Conservation (phyloP, 64 coral and sea anemone species). For the Catalaphyllia jardinei region DNA sequence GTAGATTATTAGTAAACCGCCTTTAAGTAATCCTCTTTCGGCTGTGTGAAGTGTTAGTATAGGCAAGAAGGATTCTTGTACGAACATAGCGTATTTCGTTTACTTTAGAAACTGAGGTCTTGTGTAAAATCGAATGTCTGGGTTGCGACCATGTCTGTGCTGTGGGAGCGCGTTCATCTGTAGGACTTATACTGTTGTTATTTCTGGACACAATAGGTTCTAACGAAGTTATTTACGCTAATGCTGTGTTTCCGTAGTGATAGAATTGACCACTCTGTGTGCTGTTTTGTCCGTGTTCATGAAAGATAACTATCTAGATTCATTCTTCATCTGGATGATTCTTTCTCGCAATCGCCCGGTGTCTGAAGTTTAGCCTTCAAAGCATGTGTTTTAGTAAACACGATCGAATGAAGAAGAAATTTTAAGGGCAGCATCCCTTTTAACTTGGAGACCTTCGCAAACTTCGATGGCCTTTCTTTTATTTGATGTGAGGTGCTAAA, state of each 20-base stretch:
- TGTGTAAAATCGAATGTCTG: not conserved
- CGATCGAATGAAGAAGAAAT: not conserved
- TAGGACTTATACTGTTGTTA: not conserved
- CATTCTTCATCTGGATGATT: not conserved
- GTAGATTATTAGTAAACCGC: not conserved
- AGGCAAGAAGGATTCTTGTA: not conserved
- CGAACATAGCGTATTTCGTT: not conserved
- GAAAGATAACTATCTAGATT: not conserved
- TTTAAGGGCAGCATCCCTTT: not conserved
- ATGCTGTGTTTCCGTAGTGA: not conserved
- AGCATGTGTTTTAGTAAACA: not conserved
- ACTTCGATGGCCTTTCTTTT: not conserved
- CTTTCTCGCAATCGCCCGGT: not conserved
- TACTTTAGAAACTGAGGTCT: not conserved
- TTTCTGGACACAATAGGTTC: constrained; percentile 16
- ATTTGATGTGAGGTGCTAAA: not conserved
- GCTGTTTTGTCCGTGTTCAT: not conserved
- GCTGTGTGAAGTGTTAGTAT: not conserved
- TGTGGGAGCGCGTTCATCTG: not conserved
- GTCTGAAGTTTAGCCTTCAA: not conserved
- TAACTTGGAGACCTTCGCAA: not conserved
- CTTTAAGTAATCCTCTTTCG: constrained; percentile 1
- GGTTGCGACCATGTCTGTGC: not conserved
- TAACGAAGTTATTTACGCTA: constrained; percentile 30
- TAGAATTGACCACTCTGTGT: not conserved